A percentile compares a stretch with the other conserved stretches of the same genome.
phyloP scores from a whole-genome alignment of 2,797 vertebrate species.

The Crocidura indochinensis region DNA sequence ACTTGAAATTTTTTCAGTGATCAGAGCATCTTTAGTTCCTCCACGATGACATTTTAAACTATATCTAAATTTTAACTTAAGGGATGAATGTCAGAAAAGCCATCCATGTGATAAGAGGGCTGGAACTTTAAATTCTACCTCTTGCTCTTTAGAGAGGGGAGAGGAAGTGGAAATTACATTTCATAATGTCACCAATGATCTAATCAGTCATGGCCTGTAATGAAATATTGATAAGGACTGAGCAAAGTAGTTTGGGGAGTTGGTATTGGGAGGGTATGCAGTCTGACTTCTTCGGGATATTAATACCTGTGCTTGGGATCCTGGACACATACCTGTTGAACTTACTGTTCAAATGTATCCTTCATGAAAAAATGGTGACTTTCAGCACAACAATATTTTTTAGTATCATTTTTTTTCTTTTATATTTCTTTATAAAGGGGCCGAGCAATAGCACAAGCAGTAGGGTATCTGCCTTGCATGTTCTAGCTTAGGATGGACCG shows the following conservation, averaged over 20 bases:
- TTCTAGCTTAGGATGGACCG: no score
- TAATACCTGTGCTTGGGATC: neutral
- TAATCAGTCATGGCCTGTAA: neutral
- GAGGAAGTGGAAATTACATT: constrained; percentile 6
- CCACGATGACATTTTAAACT: neutral
- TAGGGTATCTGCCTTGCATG: no score
- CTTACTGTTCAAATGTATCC: neutral
- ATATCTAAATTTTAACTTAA: constrained; percentile 10
- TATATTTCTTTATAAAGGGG: no score
- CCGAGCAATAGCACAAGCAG: no score
- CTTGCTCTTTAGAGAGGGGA: neutral
- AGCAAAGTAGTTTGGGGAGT: neutral
- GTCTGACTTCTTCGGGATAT: neutral
- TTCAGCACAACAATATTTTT: neutral
- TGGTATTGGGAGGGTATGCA: neutral
- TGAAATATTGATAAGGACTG: neutral
- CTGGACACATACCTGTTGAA: neutral
- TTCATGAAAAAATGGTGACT: constrained; percentile 26
- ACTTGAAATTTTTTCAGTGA: constrained; percentile 43
- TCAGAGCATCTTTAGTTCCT: constrained; percentile 15
- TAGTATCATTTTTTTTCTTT: neutral
- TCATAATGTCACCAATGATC: neutral
- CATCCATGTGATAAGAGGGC: neutral
- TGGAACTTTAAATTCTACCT: neutral
- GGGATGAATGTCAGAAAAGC: neutral